Evolutionary conservation across 2,113 vertebrate species (phyloP).

Genomic region (Cyanocitta stelleri): DNA sequence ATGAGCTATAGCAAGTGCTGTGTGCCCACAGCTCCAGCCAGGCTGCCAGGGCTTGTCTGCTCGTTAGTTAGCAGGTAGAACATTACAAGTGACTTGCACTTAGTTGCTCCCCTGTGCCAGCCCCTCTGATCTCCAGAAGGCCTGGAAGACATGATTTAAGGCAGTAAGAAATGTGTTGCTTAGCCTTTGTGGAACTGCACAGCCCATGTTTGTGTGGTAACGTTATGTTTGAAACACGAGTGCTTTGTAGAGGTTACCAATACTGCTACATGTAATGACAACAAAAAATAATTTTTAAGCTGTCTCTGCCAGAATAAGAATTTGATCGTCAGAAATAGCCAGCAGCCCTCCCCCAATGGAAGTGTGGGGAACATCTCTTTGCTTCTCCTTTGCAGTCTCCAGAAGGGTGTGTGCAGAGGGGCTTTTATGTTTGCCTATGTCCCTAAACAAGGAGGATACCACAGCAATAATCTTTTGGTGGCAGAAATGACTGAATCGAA

Average conservation of each 20-base stretch:
- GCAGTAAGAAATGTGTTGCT: not conserved
- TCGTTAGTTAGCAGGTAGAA: constrained; percentile 11
- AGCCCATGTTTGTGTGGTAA: not conserved
- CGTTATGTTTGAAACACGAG: not conserved
- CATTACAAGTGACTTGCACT: not conserved
- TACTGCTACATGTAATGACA: not conserved
- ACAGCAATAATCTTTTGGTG: not conserved
- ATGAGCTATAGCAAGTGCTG: not conserved
- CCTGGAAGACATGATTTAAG: not conserved
- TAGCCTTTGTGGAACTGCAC: not conserved
- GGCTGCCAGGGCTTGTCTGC: not conserved
- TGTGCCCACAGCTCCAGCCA: not conserved
- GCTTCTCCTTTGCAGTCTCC: not conserved
- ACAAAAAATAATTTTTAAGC: not conserved
- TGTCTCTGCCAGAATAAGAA: not conserved
- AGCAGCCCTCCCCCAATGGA: not conserved
- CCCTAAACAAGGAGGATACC: not conserved
- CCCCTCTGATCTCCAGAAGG: not conserved
- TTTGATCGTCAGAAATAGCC: not conserved
- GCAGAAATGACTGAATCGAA: not conserved
- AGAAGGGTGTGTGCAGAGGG: not conserved
- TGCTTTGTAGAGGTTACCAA: not conserved
- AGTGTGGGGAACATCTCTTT: not conserved
- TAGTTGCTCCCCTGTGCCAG: not conserved
- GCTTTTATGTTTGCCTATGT: not conserved